Base-by-base conservation (phyloP, 23 tunicate genomes). In the Styela plicata region DNA sequence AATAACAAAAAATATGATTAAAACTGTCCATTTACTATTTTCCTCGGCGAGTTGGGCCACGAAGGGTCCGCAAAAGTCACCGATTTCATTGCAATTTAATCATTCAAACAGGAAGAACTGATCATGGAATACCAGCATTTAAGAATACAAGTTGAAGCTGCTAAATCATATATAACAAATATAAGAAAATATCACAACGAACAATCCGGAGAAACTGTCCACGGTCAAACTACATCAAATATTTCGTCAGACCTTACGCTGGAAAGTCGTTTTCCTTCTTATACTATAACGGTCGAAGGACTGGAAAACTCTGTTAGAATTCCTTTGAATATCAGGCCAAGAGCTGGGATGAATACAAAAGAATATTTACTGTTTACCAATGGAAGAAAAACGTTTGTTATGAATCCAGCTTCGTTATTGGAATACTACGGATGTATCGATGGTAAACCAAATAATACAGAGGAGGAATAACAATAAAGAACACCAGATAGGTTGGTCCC, bases 291-390 rank as follows among this genome's bases (percentile, higher is more conserved):
- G 31, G 30, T 76, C 65, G 63, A 76, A 26, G 81, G 81, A 21
- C 25, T 76, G 2, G 52, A 37, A 23, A 75, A 65, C 63, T 65
- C 77, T 2, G 85, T 91, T 5, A 67, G 79, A 64, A 74, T 93
- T 2, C 98, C 98, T 3, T 80, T 93, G 28, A 82, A 69, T 24
- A 53, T 63, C 1, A 29, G 52, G 19, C 87, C 77, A 18, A 74
- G 98, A 29, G 84, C 89, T 1, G 98, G 98, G 36, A 93, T 93
- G 98, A 31, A 30, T 20, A 65, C 85, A 29, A 69, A 69, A 24
- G 92, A 84, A 19, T 2, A 88, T 62, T 36, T 93, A 57, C 77
- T 93, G 2, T 88, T 93, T 33, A 84, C 93, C 21, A 93, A 83
- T 69, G 98, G 98, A 2, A 57, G 89, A 69, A 82, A 70, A 74